Conservation (phyloP, 2,888 invertebrate genomes). For the Morpho deidamia region DNA sequence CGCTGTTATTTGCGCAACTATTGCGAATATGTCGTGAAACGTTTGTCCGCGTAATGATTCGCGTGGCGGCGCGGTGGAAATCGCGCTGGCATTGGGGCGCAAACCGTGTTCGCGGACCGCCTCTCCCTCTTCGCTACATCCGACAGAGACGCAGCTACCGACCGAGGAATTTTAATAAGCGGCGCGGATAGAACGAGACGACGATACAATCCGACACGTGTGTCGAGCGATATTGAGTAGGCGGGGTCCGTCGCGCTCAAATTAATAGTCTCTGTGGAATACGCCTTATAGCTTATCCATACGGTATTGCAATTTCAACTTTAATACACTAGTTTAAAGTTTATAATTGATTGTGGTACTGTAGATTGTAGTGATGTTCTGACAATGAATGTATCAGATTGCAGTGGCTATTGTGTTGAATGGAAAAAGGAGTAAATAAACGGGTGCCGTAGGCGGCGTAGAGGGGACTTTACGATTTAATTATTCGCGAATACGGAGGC, state of each 20-base stretch:
- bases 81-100: slow-evolving; percentile 72
- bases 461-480: slow-evolving; percentile 79
- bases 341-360: slow-evolving; percentile 23
- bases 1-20: slow-evolving; percentile 14
- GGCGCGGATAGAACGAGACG: slow-evolving; percentile 70
- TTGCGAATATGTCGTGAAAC: slow-evolving; percentile 35
- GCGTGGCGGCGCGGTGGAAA: slow-evolving; percentile 73
- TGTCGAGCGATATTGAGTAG: slow-evolving; percentile 72
- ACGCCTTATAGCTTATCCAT: slow-evolving; percentile 57
- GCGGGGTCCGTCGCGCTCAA: slow-evolving; percentile 77
- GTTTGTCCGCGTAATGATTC: slow-evolving; percentile 54
- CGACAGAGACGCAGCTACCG: slow-evolving; percentile 71
- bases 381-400: slow-evolving; percentile 55
- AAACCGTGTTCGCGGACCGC: slow-evolving; percentile 52
- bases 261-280: slow-evolving; percentile 70
- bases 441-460: slow-evolving; percentile 71
- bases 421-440: slow-evolving; percentile 79
- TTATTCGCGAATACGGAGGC: slow-evolving; percentile 78
- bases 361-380: slow-evolving; percentile 43
- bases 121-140: slow-evolving; percentile 35
- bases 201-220: slow-evolving; percentile 68
- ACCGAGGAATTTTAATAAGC: slow-evolving; percentile 76
- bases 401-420: slow-evolving; percentile 77
- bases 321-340: slow-evolving; percentile 31
- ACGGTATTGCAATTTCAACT: slow-evolving; percentile 28